Conservation (phyloP, 2,888 invertebrate species). For the Priocnemis perturbator region DNA sequence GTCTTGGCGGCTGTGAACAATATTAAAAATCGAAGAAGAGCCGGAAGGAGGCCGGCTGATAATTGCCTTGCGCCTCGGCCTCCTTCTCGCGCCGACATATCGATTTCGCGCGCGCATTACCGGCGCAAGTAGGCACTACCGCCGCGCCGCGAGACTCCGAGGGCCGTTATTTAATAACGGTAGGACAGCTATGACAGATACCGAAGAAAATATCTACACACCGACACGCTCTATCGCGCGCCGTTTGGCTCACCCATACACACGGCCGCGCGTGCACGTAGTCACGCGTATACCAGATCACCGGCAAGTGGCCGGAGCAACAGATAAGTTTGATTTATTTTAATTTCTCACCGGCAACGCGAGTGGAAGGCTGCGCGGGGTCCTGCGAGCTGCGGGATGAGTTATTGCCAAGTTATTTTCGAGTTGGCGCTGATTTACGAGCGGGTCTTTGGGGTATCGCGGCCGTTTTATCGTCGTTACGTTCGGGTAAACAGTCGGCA, state of each 20-base stretch:
- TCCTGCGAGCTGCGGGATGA: conserved; percentile 48
- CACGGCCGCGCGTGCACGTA: conserved; percentile 16
- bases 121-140: neutral
- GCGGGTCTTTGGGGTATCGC: conserved; percentile 56
- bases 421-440: conserved; percentile 68
- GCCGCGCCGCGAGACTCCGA: too few species aligned
- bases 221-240: conserved; percentile 23
- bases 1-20: conserved; percentile 38
- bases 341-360: conserved; percentile 64
- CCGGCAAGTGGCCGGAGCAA: conserved; percentile 64
- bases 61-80: too few species aligned
- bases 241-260: neutral
- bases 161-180: conserved; percentile 47
- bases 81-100: too few species aligned
- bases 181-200: conserved; percentile 48
- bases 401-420: conserved; percentile 68
- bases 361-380: conserved; percentile 43
- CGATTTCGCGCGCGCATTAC: too few species aligned
- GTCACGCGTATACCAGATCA: conserved; percentile 59
- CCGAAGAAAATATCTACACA: conserved; percentile 52
- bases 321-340: conserved; percentile 74
- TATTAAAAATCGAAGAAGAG: conserved; percentile 7
- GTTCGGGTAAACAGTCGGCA: conserved; percentile 54
- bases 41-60: neutral
- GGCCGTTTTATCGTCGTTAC: conserved; percentile 62